Conservation (phyloP, 2,888 invertebrate genomes). For the Lapara coniferarum region DNA sequence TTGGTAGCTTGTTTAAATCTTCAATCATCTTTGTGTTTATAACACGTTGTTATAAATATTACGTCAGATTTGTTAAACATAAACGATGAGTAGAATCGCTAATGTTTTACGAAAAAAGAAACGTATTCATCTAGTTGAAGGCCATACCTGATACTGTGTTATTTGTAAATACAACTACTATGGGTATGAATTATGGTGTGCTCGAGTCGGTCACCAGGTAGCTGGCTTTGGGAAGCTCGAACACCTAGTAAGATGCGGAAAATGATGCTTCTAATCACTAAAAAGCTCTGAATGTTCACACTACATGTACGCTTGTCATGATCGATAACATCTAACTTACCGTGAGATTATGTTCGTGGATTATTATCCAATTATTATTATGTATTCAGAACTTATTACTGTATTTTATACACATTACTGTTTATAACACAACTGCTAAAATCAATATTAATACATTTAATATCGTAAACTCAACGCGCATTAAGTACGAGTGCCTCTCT, state of each 20-base stretch:
- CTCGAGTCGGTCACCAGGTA: conserved; percentile 63
- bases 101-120: conserved; percentile 38
- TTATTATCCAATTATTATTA: conserved; percentile 69
- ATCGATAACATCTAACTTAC: conserved; percentile 77
- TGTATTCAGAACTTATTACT: conserved; percentile 54
- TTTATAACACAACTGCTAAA: conserved; percentile 55
- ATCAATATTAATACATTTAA: conserved; percentile 29
- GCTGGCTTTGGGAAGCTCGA: conserved; percentile 62
- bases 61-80: conserved; percentile 9
- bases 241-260: conserved; percentile 61
- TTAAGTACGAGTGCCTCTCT: conserved; percentile 7
- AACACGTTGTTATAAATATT: conserved; percentile 25
- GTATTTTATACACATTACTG: conserved; percentile 65
- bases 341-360: conserved; percentile 71
- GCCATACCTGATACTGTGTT: conserved; percentile 61
- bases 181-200: conserved; percentile 69
- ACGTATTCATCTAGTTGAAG: conserved; percentile 60
- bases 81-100: conserved; percentile 16
- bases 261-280: conserved; percentile 76
- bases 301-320: conserved; percentile 64
- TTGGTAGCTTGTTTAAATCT: conserved; percentile 8
- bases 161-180: conserved; percentile 62
- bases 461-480: background rate
- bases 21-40: conserved; percentile 13
- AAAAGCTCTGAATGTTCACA: conserved; percentile 70